Evolutionary conservation across 2,888 invertebrate genomes (phyloP), one percentile per base, ranked within the genome.

Genomic region (Ecdyonurus torrentis): DNA sequence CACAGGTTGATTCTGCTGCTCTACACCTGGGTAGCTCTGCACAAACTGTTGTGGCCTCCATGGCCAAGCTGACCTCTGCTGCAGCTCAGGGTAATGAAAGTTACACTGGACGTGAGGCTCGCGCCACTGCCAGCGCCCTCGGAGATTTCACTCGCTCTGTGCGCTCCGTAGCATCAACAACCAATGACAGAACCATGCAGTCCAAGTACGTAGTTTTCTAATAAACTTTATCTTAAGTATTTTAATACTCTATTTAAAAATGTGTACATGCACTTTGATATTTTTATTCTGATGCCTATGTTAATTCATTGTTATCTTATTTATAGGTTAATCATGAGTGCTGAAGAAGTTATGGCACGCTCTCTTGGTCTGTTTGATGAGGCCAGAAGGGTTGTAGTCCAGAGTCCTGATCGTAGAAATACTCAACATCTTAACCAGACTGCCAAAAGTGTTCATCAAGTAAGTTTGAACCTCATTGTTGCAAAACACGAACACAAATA

Each of bases 41-140:
- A 62, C 92, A 93, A 73, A 81, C 84, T 58, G 89, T 93, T 0
- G 90, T 89, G 61, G 86, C 90, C 60, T 83, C 86, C 52, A 83
- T 94, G 70, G 90, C 94, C 2, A 90, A 91, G 71, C 77, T 97
- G 63, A 80, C 94, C 62, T 90, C 91, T 19, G 91, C 91, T 1
- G 89, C 91, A 20, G 82, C 89, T 15, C 88, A 87, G 73, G 86
- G 86, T 2, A 91, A 92, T 73, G 83, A 87, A 64, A 83, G 81
- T 68, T 90, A 89, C 69, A 89, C 89, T 0, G 88, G 87, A 2
- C 84, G 86, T 66, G 90, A 91, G 1, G 89, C 90, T 0, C 79
- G 87, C 24, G 90, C 90, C 69, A 89, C 91, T 0, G 90, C 91
- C 0, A 80, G 85, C 67, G 83, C 86, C 2, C 76, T 95, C 61